Conservation (phyloP, 2,797 vertebrate species). For the Phyllotis vaccarum region DNA sequence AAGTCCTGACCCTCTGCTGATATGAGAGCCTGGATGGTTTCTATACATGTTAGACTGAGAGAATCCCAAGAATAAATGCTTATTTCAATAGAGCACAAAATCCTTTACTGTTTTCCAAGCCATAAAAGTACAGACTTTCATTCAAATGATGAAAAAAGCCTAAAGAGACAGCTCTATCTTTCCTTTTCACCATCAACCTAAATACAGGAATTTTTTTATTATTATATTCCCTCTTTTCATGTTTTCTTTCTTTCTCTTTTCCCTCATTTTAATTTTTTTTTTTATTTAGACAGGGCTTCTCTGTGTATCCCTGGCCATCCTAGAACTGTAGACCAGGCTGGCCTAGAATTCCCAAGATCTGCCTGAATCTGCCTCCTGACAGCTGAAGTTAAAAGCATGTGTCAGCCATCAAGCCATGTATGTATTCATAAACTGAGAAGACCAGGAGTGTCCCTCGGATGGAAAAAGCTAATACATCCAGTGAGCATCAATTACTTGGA, state of each 20-base stretch:
- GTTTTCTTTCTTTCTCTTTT: too few species aligned
- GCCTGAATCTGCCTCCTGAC: background rate
- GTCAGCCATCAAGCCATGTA: background rate
- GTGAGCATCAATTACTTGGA: background rate
- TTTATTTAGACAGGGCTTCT: background rate
- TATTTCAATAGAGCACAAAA: slow-evolving; percentile 54
- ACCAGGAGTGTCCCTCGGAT: slow-evolving; percentile 18
- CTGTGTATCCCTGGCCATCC: background rate
- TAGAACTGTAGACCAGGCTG: background rate
- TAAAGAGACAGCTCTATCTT: background rate
- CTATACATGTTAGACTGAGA: background rate
- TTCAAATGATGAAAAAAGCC: background rate
- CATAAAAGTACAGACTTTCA: slow-evolving; percentile 23
- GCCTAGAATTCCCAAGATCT: background rate
- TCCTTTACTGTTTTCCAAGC: slow-evolving; percentile 25
- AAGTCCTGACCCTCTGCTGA: slow-evolving; percentile 5
- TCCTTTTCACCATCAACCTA: slow-evolving; percentile 22
- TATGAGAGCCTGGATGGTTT: slow-evolving; percentile 21
- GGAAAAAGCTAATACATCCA: background rate
- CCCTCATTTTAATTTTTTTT: background rate
- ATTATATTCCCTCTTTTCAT: slow-evolving; percentile 13
- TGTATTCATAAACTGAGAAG: slow-evolving; percentile 25
- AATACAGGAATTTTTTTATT: background rate
- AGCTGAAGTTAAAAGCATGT: background rate
- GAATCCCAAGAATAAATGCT: background rate